Conservation (phyloP, 1,140 invertebrate species). For the Drosophila fuyamai region DNA sequence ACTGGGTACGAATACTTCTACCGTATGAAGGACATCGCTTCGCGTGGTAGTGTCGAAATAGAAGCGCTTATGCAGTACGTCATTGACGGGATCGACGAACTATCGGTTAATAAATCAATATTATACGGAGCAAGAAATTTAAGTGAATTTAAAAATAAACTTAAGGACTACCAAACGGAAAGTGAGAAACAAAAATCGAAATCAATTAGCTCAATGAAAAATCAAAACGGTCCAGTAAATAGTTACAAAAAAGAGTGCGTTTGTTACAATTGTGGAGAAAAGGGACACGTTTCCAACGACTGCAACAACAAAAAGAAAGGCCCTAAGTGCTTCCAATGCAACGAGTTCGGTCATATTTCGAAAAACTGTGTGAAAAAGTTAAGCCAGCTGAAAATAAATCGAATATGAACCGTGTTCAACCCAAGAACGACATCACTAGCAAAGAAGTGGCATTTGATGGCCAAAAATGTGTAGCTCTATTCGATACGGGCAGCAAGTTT, state of each 20-base stretch:
- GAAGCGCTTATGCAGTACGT: neutral
- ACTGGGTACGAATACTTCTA: no score
- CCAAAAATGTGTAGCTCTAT: neutral
- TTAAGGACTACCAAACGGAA: neutral
- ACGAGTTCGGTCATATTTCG: neutral
- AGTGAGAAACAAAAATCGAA: neutral
- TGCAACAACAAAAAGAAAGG: neutral
- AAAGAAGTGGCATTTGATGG: constrained; percentile 3
- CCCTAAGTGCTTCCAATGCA: neutral
- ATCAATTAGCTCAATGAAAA: neutral
- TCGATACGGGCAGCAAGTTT: neutral
- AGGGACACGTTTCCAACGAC: no score
- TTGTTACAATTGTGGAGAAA: neutral
- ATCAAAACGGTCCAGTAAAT: neutral
- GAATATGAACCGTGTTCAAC: neutral
- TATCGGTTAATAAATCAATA: no score
- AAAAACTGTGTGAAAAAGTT: neutral
- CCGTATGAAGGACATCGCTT: neutral
- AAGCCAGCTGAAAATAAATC: neutral
- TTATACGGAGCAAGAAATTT: no score
- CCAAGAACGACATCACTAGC: neutral
- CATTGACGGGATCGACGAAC: neutral
- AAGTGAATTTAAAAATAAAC: neutral
- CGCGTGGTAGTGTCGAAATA: neutral
- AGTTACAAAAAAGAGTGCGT: neutral